Conservation (phyloP, 2,888 invertebrate species). For the Drosophila prolongata region DNA sequence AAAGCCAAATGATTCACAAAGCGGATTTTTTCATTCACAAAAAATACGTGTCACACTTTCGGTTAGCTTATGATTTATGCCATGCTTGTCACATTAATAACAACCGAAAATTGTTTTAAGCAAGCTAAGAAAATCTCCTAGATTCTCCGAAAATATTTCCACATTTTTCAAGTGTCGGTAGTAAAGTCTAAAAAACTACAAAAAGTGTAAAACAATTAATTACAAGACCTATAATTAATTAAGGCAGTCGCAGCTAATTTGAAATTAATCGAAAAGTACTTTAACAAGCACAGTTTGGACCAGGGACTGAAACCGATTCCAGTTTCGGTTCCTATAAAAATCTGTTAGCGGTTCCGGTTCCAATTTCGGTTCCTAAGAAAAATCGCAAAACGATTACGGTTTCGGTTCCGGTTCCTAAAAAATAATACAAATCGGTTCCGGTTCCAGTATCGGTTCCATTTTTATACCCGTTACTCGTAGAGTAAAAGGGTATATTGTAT, state of each 20-base stretch:
- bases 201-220: conserved; percentile 27
- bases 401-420: too few species aligned
- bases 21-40: conserved; percentile 43
- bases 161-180: conserved; percentile 8
- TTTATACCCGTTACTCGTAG: too few species aligned
- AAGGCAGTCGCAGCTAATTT: not conserved
- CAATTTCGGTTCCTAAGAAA: too few species aligned
- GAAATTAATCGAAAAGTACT: not conserved
- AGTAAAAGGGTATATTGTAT: too few species aligned
- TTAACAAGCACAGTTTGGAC: not conserved
- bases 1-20: conserved; percentile 46
- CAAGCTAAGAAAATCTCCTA: conserved; percentile 25
- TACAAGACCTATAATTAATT: conserved; percentile 8
- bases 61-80: conserved; percentile 47
- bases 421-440: too few species aligned
- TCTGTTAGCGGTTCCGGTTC: too few species aligned
- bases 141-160: conserved; percentile 21
- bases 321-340: too few species aligned
- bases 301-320: too few species aligned
- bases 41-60: conserved; percentile 42
- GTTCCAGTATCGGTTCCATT: too few species aligned
- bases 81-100: conserved; percentile 47
- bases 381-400: too few species aligned
- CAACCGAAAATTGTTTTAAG: conserved; percentile 40
- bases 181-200: conserved; percentile 14